These are phyloP conservation scores for Disparrhopalites patrizii DNA, from an alignment of 2,888 invertebrate species.

Conservation along the genomic window DNA sequence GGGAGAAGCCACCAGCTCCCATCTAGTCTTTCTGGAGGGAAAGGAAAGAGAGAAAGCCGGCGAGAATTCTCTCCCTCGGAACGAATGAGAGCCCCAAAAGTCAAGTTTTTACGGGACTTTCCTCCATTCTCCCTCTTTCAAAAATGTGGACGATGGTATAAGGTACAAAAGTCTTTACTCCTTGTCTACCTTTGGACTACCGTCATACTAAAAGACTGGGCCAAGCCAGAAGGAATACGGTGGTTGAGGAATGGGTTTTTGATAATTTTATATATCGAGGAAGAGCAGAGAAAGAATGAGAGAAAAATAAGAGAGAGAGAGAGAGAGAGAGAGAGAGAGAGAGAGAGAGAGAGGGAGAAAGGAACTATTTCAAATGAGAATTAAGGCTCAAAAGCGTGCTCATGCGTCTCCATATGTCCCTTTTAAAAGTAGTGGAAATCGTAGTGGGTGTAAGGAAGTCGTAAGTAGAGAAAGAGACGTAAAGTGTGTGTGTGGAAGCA, in stretches of 20 bases:
- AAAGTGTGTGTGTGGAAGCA: no score
- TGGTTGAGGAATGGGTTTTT: no score
- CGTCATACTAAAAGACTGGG: no score
- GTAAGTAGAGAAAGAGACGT: no score
- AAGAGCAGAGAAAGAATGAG: no score
- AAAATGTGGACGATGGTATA: background rate
- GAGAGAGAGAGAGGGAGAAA: background rate
- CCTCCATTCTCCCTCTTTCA: background rate
- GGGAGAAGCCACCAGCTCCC: background rate
- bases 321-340: background rate
- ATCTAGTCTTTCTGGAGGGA: background rate
- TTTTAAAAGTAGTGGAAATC: background rate
- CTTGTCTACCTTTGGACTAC: no score
- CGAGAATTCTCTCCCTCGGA: no score
- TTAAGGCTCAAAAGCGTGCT: slow-evolving; percentile 23
- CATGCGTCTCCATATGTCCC: slow-evolving; percentile 17
- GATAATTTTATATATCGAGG: no score
- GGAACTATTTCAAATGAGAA: background rate
- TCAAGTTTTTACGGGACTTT: no score
- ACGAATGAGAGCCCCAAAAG: no score
- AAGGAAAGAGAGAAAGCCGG: background rate
- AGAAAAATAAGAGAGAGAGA: background rate
- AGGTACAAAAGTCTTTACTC: no score
- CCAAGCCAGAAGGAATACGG: no score
- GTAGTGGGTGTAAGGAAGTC: background rate